Evolutionary conservation across 2,888 invertebrate species (phyloP).

Genomic region (Lochmaea capreae): DNA sequence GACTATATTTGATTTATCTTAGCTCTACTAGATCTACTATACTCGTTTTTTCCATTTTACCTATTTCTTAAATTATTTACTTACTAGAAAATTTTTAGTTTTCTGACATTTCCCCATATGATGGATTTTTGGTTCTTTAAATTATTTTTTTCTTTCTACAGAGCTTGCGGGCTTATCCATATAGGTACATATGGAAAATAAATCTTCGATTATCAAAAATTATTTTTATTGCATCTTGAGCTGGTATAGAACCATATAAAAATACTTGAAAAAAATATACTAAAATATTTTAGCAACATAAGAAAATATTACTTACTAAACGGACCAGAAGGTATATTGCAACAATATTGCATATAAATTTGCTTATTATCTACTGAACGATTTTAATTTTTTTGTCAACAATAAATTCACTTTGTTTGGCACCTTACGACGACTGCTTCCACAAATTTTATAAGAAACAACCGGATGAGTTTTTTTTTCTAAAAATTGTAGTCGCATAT

Average conservation of each 20-base stretch:
- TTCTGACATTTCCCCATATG: no score
- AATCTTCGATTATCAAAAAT: not conserved
- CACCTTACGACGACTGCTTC: no score
- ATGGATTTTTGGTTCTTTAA: no score
- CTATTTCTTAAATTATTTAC: no score
- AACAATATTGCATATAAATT: slow-evolving; percentile 8
- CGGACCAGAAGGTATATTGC: slow-evolving; percentile 10
- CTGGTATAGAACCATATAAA: not conserved
- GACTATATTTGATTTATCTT: no score
- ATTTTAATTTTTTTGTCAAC: not conserved
- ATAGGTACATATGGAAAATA: not conserved
- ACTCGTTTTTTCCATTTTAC: no score
- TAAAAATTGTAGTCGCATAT: not conserved
- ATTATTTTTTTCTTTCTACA: no score
- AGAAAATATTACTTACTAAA: not conserved
- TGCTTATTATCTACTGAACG: slow-evolving; percentile 3
- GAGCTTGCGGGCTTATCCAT: not conserved
- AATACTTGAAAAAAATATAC: not conserved
- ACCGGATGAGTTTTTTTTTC: not conserved
- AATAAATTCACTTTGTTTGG: not conserved
- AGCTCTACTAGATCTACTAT: no score
- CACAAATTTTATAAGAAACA: no score
- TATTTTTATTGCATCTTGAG: not conserved
- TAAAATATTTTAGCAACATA: not conserved
- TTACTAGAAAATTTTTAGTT: no score